These are phyloP conservation scores for Pyrocephalus nanus DNA, from an alignment of 2,797 vertebrate species.

Conservation along the genomic window DNA sequence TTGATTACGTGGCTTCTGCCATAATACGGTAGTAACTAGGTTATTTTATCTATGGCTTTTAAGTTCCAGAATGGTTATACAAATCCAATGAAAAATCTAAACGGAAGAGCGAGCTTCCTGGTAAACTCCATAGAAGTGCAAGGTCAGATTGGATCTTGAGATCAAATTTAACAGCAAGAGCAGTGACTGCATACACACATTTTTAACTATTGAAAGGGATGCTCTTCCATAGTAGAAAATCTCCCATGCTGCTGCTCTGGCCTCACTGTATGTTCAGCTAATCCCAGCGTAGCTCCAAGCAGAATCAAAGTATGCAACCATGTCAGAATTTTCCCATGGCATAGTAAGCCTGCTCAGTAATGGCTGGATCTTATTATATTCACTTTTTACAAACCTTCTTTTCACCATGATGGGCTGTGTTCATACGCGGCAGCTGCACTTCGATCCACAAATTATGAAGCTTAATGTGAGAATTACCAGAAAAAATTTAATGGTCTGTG, in stretches of 20 bases:
- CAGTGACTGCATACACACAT: background rate
- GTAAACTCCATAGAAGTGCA: background rate
- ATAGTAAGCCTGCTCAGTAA: background rate
- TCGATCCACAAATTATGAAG: conserved; percentile 4
- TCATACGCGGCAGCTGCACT: conserved; percentile 38
- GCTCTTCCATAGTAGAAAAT: background rate
- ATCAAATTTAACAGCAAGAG: background rate
- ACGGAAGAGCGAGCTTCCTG: background rate
- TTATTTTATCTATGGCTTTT: background rate
- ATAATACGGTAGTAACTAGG: background rate
- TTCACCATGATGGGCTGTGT: background rate
- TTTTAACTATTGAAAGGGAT: background rate
- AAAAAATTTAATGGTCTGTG: background rate
- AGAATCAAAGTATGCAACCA: background rate
- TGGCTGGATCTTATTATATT: background rate
- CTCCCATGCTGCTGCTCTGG: background rate
- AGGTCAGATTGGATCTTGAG: background rate
- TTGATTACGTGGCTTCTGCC: background rate
- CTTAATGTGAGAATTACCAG: conserved; percentile 3
- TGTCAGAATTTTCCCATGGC: conserved; percentile 27
- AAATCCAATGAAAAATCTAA: background rate
- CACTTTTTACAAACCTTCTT: conserved; percentile 12
- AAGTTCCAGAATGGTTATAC: background rate
- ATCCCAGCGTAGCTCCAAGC: background rate
- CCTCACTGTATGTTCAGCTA: background rate